Percentiles rank a stretch among this genome's conserved stretches.
These are phyloP conservation scores for Montifringilla adamsi DNA, from an alignment of 2,113 vertebrate species.

Conservation along the genomic window DNA sequence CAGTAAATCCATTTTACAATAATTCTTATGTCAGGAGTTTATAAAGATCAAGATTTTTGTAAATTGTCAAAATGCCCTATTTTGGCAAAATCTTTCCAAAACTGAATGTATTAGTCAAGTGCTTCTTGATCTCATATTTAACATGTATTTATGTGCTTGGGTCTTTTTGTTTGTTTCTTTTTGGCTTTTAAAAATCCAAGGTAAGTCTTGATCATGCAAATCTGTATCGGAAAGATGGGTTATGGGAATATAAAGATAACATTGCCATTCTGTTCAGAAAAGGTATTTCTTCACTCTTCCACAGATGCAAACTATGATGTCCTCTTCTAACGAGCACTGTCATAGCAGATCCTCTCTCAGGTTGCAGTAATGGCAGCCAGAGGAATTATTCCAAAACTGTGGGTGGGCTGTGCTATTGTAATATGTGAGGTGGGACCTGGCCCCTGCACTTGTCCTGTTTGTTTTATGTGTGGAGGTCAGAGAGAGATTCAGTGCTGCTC, in stretches of 20 bases:
- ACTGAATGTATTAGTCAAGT: neutral
- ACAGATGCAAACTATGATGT: neutral
- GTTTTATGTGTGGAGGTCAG: neutral
- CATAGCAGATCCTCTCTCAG: neutral
- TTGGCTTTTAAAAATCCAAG: neutral
- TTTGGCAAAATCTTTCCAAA: neutral
- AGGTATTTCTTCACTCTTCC: neutral
- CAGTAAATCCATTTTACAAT: neutral
- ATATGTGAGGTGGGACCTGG: accelerated
- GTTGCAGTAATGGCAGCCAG: neutral
- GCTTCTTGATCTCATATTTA: neutral
- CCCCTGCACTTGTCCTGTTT: neutral
- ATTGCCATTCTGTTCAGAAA: neutral
- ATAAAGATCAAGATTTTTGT: neutral
- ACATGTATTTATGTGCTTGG: neutral
- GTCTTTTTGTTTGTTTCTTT: neutral
- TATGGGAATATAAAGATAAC: neutral
- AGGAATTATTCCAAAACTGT: neutral
- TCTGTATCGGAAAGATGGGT: neutral
- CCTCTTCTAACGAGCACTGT: neutral
- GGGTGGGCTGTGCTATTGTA: neutral
- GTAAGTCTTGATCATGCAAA: neutral
- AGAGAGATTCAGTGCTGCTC: neutral
- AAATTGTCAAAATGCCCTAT: neutral
- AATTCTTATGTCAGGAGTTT: neutral